These are phyloP conservation scores for Eupeodes corollae DNA, from an alignment of 1,140 invertebrate genomes.

Conservation along the genomic window DNA sequence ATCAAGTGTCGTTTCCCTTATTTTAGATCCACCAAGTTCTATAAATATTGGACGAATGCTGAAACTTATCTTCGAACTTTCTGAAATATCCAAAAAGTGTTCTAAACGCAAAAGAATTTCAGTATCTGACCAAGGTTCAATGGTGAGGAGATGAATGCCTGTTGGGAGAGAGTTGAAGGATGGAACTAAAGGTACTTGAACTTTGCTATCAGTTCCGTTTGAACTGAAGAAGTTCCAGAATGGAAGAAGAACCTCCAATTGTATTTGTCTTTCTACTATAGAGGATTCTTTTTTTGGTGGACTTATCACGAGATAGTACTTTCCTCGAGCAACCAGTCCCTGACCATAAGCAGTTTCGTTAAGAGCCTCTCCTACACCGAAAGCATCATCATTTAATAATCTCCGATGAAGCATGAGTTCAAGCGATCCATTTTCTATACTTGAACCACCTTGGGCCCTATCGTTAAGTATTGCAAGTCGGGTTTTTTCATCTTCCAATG, in stretches of 20 bases:
- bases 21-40: constrained; percentile 17
- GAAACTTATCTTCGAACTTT: constrained; percentile 46
- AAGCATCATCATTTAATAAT: constrained; percentile 76
- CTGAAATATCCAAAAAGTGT: constrained; percentile 62
- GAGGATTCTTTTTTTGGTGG: constrained; percentile 36
- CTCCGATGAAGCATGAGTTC: constrained; percentile 82
- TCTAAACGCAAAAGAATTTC: constrained; percentile 72
- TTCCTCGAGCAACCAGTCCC: constrained; percentile 73
- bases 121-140: constrained; percentile 69
- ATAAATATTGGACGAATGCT: constrained; percentile 39
- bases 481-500: constrained; percentile 40
- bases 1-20: constrained; percentile 30
- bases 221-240: constrained; percentile 32
- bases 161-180: constrained; percentile 50
- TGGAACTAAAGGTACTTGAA: constrained; percentile 6
- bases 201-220: constrained; percentile 4
- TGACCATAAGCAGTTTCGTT: constrained; percentile 69
- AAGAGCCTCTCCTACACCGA: constrained; percentile 87
- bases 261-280: constrained; percentile 18
- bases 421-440: constrained; percentile 59
- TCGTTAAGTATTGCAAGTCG: constrained; percentile 67
- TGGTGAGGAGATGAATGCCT: constrained; percentile 72
- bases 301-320: constrained; percentile 46
- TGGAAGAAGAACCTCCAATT: constrained; percentile 23
- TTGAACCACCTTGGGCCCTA: constrained; percentile 78